These are phyloP conservation scores for Scatophagus argus DNA, from an alignment of 2,113 vertebrate genomes.

Conservation along the genomic window DNA sequence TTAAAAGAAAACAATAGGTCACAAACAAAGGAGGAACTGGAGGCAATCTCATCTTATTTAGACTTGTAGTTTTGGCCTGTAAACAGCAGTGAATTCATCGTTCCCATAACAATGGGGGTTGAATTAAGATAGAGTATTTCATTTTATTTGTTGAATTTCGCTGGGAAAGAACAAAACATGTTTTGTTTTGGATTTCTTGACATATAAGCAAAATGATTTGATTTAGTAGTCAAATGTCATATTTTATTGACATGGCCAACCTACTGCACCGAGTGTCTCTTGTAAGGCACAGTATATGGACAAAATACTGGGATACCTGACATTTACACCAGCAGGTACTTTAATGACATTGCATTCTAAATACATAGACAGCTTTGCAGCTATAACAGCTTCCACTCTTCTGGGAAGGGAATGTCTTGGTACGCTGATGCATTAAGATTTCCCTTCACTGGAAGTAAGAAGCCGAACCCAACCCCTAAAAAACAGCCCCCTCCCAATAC, in stretches of 20 bases:
- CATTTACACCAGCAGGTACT: too few relatives aligned
- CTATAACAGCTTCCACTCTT: too few relatives aligned
- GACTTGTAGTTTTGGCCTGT: neutral
- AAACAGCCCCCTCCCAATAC: too few relatives aligned
- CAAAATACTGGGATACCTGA: too few relatives aligned
- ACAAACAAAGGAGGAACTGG: conserved; percentile 41
- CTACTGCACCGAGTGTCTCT: conserved; percentile 8
- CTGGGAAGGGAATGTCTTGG: too few relatives aligned
- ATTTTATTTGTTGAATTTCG: neutral
- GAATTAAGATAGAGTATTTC: neutral
- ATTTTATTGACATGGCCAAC: conserved; percentile 31
- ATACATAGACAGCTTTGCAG: too few relatives aligned
- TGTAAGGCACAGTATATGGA: too few relatives aligned
- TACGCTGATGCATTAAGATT: too few relatives aligned
- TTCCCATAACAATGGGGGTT: neutral
- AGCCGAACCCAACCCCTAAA: too few relatives aligned
- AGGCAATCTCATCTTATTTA: conserved; percentile 46
- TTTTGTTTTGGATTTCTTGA: neutral
- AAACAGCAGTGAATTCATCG: conserved; percentile 13
- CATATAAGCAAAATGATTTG: neutral
- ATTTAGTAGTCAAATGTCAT: neutral
- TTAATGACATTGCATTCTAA: too few relatives aligned
- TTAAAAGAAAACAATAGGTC: conserved; percentile 54
- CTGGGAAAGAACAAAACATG: neutral
- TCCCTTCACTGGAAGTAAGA: too few relatives aligned